Evolutionary conservation across 2,888 invertebrate species (phyloP).

Genomic region (Anticlea derivata): DNA sequence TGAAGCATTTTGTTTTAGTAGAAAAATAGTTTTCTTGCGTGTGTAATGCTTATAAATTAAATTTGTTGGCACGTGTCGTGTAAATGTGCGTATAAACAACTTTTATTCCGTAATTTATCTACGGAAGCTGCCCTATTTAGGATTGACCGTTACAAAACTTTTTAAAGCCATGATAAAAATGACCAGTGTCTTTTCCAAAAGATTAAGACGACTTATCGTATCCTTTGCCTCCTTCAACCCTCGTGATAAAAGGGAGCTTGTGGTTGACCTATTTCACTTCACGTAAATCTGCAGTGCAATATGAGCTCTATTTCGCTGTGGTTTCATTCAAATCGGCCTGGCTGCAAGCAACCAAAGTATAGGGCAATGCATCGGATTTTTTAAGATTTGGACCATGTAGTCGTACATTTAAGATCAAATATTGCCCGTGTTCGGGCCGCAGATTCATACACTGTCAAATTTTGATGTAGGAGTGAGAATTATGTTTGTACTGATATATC

Average conservation of each 20-base stretch:
- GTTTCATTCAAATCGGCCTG: neutral
- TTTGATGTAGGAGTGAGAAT: neutral
- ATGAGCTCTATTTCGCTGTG: neutral
- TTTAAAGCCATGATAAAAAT: slow-evolving; percentile 43
- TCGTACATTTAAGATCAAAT: neutral
- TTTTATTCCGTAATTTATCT: neutral
- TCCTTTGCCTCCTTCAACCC: slow-evolving; percentile 55
- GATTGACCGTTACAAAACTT: neutral
- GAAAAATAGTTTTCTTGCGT: neutral
- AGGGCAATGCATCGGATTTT: neutral
- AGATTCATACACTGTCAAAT: neutral
- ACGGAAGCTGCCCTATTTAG: neutral
- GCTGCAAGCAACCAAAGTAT: neutral
- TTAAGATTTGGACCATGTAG: neutral
- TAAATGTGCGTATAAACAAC: neutral
- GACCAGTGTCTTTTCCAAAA: slow-evolving; percentile 49
- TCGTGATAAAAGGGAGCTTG: slow-evolving; percentile 50
- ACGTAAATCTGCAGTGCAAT: neutral
- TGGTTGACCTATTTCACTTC: neutral
- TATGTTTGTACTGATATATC: slow-evolving; percentile 1
- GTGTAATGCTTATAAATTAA: slow-evolving; percentile 13
- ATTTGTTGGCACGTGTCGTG: neutral
- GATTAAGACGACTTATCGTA: slow-evolving; percentile 75
- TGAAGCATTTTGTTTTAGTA: neutral
- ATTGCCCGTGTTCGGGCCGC: neutral